phyloP scores from a whole-genome alignment of 2,113 vertebrate species.

The Motacilla tschutschensis region DNA sequence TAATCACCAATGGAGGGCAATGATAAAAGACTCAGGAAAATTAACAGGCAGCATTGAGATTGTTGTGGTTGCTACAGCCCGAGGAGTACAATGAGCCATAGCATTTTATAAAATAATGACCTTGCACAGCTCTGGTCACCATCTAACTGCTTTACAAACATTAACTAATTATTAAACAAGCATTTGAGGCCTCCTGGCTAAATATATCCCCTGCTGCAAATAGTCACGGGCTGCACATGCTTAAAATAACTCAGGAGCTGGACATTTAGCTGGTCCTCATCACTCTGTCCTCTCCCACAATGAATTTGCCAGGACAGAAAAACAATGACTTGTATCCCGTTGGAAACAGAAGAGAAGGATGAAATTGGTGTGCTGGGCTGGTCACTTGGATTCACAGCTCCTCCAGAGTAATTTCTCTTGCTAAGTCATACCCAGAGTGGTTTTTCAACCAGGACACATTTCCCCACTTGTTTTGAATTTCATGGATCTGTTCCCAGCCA shows the following conservation, averaged over 20 bases:
- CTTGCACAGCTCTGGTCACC: conserved; percentile 16
- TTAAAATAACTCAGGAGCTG: neutral
- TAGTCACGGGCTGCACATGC: accelerated
- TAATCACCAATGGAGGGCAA: conserved; percentile 63
- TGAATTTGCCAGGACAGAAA: neutral
- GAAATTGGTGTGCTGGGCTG: neutral
- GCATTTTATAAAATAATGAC: neutral
- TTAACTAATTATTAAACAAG: conserved; percentile 31
- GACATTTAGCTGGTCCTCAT: neutral
- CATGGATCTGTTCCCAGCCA: neutral
- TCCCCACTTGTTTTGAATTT: neutral
- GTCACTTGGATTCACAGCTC: neutral
- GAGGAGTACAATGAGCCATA: conserved; percentile 30
- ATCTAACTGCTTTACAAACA: conserved; percentile 32
- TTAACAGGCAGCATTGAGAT: conserved; percentile 29
- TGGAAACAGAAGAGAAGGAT: neutral
- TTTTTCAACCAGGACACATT: neutral
- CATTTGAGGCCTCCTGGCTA: neutral
- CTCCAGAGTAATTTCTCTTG: neutral
- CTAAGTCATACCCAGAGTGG: neutral
- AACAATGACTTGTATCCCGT: neutral
- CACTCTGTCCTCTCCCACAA: neutral
- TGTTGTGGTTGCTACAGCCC: conserved; percentile 36
- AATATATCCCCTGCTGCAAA: neutral
- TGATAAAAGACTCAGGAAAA: conserved; percentile 66